These are phyloP conservation scores for Linepithema humile DNA, from an alignment of 1,140 invertebrate species.

Conservation along the genomic window DNA sequence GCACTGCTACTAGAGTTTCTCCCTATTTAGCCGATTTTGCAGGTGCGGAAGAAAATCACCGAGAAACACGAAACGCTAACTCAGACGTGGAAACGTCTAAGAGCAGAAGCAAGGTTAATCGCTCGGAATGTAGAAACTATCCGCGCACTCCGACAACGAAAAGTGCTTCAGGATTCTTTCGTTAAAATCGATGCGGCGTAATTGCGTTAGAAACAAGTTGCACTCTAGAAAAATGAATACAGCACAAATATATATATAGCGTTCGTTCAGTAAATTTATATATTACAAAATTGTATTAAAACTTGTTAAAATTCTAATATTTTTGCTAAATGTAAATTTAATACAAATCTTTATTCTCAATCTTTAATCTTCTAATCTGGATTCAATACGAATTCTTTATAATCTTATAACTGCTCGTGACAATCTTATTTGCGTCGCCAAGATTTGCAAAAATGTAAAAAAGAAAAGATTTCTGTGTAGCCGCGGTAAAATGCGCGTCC, in stretches of 20 bases:
- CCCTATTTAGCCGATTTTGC: constrained; percentile 48
- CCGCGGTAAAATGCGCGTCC: not conserved
- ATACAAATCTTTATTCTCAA: too few relatives aligned
- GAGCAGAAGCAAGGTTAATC: constrained; percentile 39
- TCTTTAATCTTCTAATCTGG: too few relatives aligned
- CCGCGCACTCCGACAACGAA: not conserved
- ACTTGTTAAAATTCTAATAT: not conserved
- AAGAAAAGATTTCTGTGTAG: constrained; percentile 13
- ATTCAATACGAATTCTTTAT: not conserved
- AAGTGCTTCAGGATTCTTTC: not conserved
- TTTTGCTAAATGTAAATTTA: not conserved
- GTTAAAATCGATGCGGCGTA: not conserved
- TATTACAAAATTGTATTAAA: not conserved
- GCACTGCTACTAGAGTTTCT: not conserved
- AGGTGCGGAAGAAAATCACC: constrained; percentile 35
- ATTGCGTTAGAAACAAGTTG: not conserved
- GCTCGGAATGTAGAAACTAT: constrained; percentile 26
- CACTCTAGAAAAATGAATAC: not conserved
- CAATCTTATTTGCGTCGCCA: not conserved
- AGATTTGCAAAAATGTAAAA: not conserved
- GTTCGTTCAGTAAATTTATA: not conserved
- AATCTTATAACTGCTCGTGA: not conserved
- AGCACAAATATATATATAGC: too few relatives aligned
- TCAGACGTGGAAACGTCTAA: constrained; percentile 3
- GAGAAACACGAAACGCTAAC: constrained; percentile 35